A percentile compares a stretch with the other conserved stretches of the same genome.
phyloP scores from a whole-genome alignment of 2,888 invertebrate species.

The Eupsilia transversa region DNA sequence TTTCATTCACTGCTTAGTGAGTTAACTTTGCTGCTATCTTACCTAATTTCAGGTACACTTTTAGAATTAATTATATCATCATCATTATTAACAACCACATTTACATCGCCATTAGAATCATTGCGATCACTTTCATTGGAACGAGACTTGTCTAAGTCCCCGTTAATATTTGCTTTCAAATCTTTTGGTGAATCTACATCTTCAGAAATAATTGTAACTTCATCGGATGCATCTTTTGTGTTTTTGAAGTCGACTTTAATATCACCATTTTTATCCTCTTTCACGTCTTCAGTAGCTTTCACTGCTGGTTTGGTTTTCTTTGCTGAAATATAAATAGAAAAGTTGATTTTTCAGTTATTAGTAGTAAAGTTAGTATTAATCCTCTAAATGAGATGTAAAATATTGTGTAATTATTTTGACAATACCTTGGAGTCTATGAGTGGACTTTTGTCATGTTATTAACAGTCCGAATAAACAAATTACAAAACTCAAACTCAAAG shows the following conservation, averaged over 20 bases:
- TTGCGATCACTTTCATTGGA: not conserved
- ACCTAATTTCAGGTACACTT: not conserved
- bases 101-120: not conserved
- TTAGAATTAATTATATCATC: not conserved
- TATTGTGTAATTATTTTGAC: too few species aligned
- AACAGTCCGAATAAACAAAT: too few species aligned
- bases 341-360: too few species aligned
- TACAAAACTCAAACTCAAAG: too few species aligned
- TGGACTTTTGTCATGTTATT: too few species aligned
- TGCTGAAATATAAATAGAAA: not conserved
- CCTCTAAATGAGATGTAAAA: too few species aligned
- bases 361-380: too few species aligned
- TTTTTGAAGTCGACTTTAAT: not conserved
- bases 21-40: not conserved
- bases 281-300: not conserved
- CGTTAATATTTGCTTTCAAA: not conserved
- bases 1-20: not conserved
- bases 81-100: not conserved
- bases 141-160: not conserved
- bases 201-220: not conserved
- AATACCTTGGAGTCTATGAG: too few species aligned
- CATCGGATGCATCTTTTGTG: not conserved
- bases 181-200: not conserved
- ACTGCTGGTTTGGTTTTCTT: not conserved
- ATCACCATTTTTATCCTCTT: not conserved